These are phyloP conservation scores for Samia ricini DNA, from an alignment of 1,140 invertebrate species.

Conservation along the genomic window DNA sequence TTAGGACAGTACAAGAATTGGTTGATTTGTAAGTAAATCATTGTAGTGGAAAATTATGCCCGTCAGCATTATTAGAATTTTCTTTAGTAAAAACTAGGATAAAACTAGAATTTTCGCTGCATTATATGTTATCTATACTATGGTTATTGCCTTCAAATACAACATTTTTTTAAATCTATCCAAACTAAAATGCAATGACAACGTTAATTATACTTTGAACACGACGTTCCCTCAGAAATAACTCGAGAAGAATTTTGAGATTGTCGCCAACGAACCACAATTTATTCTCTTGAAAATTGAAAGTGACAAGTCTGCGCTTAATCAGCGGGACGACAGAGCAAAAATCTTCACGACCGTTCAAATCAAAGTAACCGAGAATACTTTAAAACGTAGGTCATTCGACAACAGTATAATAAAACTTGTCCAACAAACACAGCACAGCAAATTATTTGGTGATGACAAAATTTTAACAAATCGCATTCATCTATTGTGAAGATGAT, in stretches of 20 bases:
- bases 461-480: neutral
- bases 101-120: neutral
- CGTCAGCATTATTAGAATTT: too few species aligned
- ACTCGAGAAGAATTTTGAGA: slow-evolving; percentile 33
- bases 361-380: slow-evolving; percentile 12
- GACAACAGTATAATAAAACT: neutral
- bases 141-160: neutral
- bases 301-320: slow-evolving; percentile 41
- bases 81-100: too few species aligned
- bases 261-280: slow-evolving; percentile 32
- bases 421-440: neutral
- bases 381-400: neutral
- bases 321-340: slow-evolving; percentile 27
- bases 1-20: too few species aligned
- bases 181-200: neutral
- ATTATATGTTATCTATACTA: neutral
- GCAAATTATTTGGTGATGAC: neutral
- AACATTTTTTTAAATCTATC: neutral
- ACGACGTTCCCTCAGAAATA: slow-evolving; percentile 34
- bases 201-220: slow-evolving; percentile 29
- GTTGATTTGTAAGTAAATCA: too few species aligned
- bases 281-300: slow-evolving; percentile 45
- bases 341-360: slow-evolving; percentile 27
- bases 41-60: too few species aligned
- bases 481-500: slow-evolving; percentile 8